These are phyloP conservation scores for Zapornia atra DNA, from an alignment of 2,113 vertebrate genomes.

Conservation along the genomic window DNA sequence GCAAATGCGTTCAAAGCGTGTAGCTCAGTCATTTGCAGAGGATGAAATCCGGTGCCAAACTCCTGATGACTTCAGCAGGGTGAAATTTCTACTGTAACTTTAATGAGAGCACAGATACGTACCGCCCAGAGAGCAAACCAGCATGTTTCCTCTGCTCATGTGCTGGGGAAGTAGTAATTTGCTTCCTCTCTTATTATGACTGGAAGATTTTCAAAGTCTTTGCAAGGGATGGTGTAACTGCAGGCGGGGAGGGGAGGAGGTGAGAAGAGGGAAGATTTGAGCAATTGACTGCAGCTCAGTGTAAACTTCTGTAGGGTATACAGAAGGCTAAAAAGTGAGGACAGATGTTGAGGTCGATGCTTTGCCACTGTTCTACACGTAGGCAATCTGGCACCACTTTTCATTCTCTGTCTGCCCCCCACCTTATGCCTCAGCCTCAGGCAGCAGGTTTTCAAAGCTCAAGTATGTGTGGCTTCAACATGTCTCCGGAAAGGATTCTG, in stretches of 20 bases:
- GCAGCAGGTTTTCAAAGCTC: neutral
- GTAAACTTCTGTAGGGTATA: neutral
- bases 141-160: neutral
- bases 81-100: neutral
- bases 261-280: neutral
- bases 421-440: neutral
- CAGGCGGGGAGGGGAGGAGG: neutral
- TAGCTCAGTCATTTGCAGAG: neutral
- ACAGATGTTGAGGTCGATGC: neutral
- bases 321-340: neutral
- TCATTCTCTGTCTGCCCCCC: neutral
- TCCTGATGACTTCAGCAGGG: neutral
- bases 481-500: neutral
- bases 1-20: neutral
- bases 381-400: neutral
- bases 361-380: neutral
- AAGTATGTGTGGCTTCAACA: neutral
- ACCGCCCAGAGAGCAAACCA: neutral
- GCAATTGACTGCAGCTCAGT: neutral
- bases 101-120: neutral
- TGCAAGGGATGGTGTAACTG: neutral
- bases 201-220: neutral
- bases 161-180: neutral
- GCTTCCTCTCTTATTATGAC: neutral
- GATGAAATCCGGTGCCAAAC: neutral